Conservation (phyloP, 2,113 vertebrate genomes). For the Aleadryas rufinucha region DNA sequence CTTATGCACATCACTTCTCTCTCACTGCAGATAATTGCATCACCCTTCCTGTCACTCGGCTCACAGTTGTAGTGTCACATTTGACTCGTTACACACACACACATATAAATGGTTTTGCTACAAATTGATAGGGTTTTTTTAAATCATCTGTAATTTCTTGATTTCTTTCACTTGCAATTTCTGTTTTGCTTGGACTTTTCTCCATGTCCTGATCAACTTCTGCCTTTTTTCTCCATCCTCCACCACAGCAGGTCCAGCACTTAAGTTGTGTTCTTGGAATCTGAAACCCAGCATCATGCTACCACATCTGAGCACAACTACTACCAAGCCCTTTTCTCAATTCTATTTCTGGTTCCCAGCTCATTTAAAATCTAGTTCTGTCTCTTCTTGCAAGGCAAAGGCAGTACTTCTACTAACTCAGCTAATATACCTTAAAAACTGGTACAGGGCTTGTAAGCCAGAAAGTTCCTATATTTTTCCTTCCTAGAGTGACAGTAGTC, state of each 20-base stretch:
- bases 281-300: neutral
- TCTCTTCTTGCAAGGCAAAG: neutral
- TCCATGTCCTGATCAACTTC: neutral
- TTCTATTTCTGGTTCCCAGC: neutral
- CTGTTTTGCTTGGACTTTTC: neutral
- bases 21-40: slow-evolving; percentile 62
- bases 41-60: slow-evolving; percentile 35
- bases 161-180: neutral
- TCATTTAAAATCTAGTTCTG: neutral
- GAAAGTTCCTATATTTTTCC: neutral
- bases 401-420: neutral
- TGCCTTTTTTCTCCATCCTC: neutral
- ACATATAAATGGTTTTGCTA: neutral
- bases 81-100: slow-evolving; percentile 14
- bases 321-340: neutral
- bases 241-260: neutral
- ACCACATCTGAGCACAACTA: neutral
- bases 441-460: neutral
- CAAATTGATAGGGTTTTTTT: neutral
- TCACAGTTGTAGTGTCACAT: slow-evolving; percentile 60
- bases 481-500: neutral
- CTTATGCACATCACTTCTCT: slow-evolving; percentile 36
- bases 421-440: neutral
- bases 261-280: neutral
- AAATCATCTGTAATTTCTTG: neutral